phyloP scores from a whole-genome alignment of 2,797 vertebrate genomes.

The Urocyon cinereoargenteus region DNA sequence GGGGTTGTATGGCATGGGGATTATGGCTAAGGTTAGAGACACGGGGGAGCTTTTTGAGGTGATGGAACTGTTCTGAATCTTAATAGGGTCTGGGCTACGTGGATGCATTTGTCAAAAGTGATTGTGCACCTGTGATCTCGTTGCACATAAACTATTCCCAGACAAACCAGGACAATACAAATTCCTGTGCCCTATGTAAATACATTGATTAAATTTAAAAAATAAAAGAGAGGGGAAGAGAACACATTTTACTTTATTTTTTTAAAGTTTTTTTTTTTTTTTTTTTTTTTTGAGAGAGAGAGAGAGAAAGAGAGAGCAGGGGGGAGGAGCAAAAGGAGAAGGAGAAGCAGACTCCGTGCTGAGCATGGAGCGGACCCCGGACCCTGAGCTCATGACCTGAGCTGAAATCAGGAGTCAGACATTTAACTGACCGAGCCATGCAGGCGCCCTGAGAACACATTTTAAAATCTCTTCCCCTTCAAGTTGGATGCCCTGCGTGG shows the following conservation, averaged over 20 bases:
- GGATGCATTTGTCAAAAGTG: background rate
- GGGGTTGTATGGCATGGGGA: background rate
- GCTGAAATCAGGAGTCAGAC: background rate
- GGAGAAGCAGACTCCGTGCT: background rate
- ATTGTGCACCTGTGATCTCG: background rate
- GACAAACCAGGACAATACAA: background rate
- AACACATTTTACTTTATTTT: background rate
- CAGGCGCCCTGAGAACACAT: background rate
- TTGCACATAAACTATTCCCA: background rate
- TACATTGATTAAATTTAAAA: background rate
- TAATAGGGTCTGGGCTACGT: background rate
- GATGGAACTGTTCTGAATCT: background rate
- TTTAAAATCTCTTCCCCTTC: background rate
- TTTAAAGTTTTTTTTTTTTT: background rate
- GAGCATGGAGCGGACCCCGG: background rate
- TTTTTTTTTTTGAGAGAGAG: too few species aligned
- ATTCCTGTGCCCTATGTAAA: background rate
- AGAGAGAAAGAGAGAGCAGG: background rate
- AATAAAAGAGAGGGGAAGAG: background rate
- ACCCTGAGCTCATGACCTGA: background rate
- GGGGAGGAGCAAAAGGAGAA: background rate
- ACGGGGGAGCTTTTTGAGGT: background rate
- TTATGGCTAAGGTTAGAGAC: background rate
- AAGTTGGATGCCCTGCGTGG: fast-evolving
- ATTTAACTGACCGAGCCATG: background rate